These are phyloP conservation scores for Thunnus maccoyii DNA, from an alignment of 2,113 vertebrate species.

Conservation along the genomic window DNA sequence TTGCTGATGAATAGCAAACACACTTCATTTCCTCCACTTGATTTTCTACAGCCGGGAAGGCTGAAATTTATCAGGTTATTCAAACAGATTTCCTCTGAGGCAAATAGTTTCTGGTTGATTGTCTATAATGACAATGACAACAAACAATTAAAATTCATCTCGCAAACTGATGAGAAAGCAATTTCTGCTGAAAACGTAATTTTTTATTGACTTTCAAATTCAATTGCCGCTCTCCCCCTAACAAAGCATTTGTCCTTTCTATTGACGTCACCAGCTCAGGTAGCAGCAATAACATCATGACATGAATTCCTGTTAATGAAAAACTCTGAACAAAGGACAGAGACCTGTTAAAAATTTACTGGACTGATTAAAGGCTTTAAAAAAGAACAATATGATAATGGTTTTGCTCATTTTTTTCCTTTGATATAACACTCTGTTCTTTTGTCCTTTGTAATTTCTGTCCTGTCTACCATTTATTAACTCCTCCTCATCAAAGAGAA, in stretches of 20 bases:
- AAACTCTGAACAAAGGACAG: neutral
- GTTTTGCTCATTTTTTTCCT: neutral
- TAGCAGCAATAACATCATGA: neutral
- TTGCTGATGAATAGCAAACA: constrained; percentile 70
- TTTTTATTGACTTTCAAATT: constrained; percentile 1
- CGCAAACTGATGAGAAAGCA: constrained; percentile 26
- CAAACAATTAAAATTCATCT: constrained; percentile 70
- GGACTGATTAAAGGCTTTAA: neutral
- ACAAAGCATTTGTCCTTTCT: neutral
- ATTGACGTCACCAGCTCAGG: constrained; percentile 20
- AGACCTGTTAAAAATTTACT: neutral
- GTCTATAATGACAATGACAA: constrained; percentile 49
- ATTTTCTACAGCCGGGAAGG: constrained; percentile 61
- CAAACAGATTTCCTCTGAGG: constrained; percentile 67
- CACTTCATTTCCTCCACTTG: constrained; percentile 70
- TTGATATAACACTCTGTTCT: neutral
- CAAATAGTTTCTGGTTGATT: constrained; percentile 60
- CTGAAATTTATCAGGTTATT: constrained; percentile 71
- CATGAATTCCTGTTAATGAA: constrained; percentile 18
- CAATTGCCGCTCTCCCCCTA: neutral
- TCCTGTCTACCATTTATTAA: neutral
- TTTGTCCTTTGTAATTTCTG: neutral
- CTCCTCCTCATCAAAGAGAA: neutral
- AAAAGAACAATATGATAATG: neutral
- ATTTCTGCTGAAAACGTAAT: constrained; percentile 39